phyloP scores from a whole-genome alignment of 2,797 vertebrate genomes.

The Vultur gryphus region DNA sequence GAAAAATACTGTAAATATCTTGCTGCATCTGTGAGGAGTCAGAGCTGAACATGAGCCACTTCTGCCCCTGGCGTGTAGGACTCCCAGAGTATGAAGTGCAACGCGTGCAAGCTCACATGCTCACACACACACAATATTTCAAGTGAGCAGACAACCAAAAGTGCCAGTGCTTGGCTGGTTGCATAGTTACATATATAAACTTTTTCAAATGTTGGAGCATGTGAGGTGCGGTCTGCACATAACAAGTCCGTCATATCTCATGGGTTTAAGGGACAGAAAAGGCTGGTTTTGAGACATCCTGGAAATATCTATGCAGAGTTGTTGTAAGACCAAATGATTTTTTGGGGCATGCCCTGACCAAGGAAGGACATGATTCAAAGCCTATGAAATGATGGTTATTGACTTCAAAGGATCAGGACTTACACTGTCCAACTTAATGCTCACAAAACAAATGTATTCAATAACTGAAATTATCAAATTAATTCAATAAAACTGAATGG shows the following conservation, averaged over 20 bases:
- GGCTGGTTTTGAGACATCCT: neutral
- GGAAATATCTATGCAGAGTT: neutral
- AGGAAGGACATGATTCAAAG: neutral
- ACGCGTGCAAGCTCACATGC: neutral
- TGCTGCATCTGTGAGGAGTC: neutral
- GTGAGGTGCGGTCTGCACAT: neutral
- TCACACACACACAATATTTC: neutral
- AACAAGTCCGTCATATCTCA: neutral
- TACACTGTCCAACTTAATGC: neutral
- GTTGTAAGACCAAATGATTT: neutral
- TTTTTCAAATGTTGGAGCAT: neutral
- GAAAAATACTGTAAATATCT: constrained; percentile 17
- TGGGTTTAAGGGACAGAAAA: neutral
- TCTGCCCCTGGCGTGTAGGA: rapidly evolving
- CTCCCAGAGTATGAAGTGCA: neutral
- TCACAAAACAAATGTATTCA: neutral
- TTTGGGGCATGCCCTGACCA: neutral
- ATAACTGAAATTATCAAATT: neutral
- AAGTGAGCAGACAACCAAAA: neutral
- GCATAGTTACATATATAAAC: neutral
- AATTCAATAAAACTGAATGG: neutral
- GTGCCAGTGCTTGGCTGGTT: neutral
- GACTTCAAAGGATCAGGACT: neutral
- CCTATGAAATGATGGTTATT: neutral
- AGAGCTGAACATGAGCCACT: neutral